Conservation (phyloP, 2,888 invertebrate species). For the Eupithecia tripunctaria region DNA sequence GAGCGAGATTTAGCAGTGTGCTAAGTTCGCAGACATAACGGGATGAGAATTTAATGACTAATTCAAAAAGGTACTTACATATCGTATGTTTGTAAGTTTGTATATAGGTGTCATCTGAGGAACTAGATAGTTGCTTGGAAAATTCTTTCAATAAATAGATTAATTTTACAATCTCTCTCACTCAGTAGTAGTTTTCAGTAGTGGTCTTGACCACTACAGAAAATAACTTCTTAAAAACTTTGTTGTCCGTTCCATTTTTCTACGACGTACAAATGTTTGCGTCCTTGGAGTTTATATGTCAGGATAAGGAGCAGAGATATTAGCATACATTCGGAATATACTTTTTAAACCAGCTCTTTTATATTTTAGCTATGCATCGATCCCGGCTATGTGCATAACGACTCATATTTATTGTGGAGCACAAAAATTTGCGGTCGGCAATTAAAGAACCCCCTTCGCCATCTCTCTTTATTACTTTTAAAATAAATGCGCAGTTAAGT, state of each 20-base stretch:
- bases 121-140: no score
- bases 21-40: no score
- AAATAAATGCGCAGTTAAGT: constrained; percentile 23
- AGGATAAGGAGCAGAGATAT: neutral
- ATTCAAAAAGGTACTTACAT: no score
- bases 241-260: neutral
- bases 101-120: no score
- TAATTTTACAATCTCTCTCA: no score
- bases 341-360: constrained; percentile 12
- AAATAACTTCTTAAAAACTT: neutral
- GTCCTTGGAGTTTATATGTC: neutral
- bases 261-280: neutral
- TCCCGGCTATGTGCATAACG: constrained; percentile 37
- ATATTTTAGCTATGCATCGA: constrained; percentile 11
- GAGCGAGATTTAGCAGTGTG: no score
- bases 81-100: no score
- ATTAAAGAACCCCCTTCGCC: constrained; percentile 36
- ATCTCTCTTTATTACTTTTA: constrained; percentile 28
- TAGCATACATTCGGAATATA: neutral
- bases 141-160: no score
- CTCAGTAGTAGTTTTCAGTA: no score
- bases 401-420: constrained; percentile 43
- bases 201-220: no score
- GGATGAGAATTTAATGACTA: no score
- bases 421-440: constrained; percentile 41